Evolutionary conservation across 2,797 vertebrate species (phyloP).

Genomic region (Eurystomus glaucurus): DNA sequence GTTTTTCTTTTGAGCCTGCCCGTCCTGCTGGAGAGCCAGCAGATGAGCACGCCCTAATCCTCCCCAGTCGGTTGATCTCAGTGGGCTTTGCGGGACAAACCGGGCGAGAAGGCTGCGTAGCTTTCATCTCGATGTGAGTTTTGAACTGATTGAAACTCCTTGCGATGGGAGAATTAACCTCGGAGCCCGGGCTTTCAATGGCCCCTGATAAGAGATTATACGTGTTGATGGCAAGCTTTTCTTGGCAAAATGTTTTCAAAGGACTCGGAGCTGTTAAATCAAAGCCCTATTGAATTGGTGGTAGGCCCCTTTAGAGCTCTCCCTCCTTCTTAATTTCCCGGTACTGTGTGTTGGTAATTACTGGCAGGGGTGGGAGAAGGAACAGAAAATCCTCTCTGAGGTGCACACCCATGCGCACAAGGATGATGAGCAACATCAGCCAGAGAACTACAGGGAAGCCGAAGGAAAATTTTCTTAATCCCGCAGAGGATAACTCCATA

Average conservation of each 20-base stretch:
- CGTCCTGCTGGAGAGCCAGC: constrained; percentile 95
- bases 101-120: constrained; percentile 85
- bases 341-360: constrained; percentile 65
- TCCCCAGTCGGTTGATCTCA: constrained; percentile 93
- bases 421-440: not conserved
- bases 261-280: constrained; percentile 92
- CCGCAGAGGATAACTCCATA: not conserved
- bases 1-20: constrained; percentile 99
- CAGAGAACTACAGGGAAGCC: not conserved
- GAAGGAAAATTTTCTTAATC: not conserved
- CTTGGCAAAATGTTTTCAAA: constrained; percentile 92
- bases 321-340: constrained; percentile 25
- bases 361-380: constrained; percentile 16
- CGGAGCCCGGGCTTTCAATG: constrained; percentile 96
- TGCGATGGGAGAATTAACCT: constrained; percentile 99
- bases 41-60: constrained; percentile 97
- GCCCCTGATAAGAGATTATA: constrained; percentile 98
- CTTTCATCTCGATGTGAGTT: constrained; percentile 99
- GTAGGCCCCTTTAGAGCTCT: constrained; percentile 58
- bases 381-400: not conserved
- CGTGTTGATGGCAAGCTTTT: constrained; percentile 98
- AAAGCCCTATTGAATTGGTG: constrained; percentile 86
- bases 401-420: not conserved
- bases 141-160: constrained; percentile 99
- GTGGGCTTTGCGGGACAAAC: constrained; percentile 89